Percentiles rank a stretch among this genome's conserved stretches.
phyloP scores from a whole-genome alignment of 2,113 vertebrate species.

The Ophthalmolycus amberensis region DNA sequence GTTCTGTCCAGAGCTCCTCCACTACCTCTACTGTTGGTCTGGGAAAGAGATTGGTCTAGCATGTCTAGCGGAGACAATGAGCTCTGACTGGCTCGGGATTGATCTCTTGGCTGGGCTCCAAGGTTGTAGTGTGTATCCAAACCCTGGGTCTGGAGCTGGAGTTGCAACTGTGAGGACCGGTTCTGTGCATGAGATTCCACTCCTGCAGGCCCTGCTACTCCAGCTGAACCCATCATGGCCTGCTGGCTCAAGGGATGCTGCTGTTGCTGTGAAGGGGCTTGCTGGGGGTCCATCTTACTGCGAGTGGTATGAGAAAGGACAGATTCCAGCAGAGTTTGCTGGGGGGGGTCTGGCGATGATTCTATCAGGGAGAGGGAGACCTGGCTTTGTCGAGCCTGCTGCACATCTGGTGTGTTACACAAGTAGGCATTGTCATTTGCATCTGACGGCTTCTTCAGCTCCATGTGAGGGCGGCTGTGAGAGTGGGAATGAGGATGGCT shows the following conservation, averaged over 20 bases:
- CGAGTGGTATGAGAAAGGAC: conserved; percentile 87
- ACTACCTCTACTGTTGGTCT: conserved; percentile 63
- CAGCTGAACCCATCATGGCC: conserved; percentile 74
- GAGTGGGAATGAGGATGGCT: conserved; percentile 65
- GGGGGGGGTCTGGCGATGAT: conserved; percentile 76
- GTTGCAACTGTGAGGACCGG: conserved; percentile 84
- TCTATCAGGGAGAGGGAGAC: conserved; percentile 82
- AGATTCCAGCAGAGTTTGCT: conserved; percentile 86
- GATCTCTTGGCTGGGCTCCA: conserved; percentile 71
- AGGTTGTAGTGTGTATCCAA: conserved; percentile 86
- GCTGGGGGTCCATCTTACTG: conserved; percentile 81
- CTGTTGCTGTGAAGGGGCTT: conserved; percentile 50
- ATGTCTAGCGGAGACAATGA: conserved; percentile 79
- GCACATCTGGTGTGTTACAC: conserved; percentile 79
- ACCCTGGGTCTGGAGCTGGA: conserved; percentile 84
- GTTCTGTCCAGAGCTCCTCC: conserved; percentile 70
- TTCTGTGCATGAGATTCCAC: conserved; percentile 74
- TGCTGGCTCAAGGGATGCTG: conserved; percentile 80
- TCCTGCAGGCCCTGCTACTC: conserved; percentile 59
- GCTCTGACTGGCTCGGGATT: conserved; percentile 78
- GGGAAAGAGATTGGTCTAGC: conserved; percentile 81
- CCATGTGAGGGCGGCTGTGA: conserved; percentile 75
- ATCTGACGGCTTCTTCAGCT: conserved; percentile 82
- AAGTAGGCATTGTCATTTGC: conserved; percentile 80
- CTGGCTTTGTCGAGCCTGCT: conserved; percentile 76